Evolutionary conservation across 2,797 vertebrate genomes (phyloP).

Genomic region (Nyctibius grandis): DNA sequence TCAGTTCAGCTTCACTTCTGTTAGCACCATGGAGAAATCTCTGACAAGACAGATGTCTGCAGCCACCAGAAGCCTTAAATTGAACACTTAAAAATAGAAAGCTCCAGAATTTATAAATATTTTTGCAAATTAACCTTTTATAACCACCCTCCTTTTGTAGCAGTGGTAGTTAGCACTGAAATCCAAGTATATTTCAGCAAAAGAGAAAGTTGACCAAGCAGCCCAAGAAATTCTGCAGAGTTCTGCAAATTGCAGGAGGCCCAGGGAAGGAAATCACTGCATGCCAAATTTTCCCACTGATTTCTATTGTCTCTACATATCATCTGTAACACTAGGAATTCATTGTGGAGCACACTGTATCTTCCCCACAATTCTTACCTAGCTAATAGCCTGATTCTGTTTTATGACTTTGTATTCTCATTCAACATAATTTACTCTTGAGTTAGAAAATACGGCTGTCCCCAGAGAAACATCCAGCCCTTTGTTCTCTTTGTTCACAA

Average conservation of each 20-base stretch:
- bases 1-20: constrained; percentile 31
- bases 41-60: constrained; percentile 56
- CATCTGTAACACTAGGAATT: background rate
- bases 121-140: constrained; percentile 53
- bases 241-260: constrained; percentile 46
- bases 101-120: constrained; percentile 52
- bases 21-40: constrained; percentile 51
- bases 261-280: constrained; percentile 37
- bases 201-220: constrained; percentile 51
- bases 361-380: background rate
- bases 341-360: background rate
- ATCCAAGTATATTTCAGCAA: constrained; percentile 44
- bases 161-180: constrained; percentile 18
- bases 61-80: constrained; percentile 50
- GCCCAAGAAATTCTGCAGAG: constrained; percentile 48
- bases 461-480: constrained; percentile 40
- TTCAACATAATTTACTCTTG: constrained; percentile 48
- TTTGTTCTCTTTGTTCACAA: constrained; percentile 68
- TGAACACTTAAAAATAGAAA: constrained; percentile 57
- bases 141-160: constrained; percentile 29
- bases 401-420: constrained; percentile 45
- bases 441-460: constrained; percentile 57
- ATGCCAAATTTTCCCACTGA: constrained; percentile 23
- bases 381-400: constrained; percentile 24
- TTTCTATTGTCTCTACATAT: constrained; percentile 48